Evolutionary conservation across 2,113 vertebrate species (phyloP), one percentile per base, ranked within the genome.

Genomic region (Blennius ocellaris): DNA sequence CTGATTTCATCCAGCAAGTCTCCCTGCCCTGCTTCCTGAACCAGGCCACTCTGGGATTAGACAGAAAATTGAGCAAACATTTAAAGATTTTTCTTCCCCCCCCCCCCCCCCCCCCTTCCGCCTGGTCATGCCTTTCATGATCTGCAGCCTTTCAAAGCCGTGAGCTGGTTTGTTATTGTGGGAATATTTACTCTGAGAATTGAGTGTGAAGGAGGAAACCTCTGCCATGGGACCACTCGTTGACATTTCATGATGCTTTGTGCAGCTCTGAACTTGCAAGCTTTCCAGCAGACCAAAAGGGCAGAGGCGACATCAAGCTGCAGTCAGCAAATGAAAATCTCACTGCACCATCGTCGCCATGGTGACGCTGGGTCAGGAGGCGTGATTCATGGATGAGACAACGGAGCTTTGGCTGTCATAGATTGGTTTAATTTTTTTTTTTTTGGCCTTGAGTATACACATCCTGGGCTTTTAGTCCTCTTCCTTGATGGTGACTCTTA

Each of bases 321-420:
- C 82, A 80, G 84, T 85, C 86, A 76, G 86, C 81, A 76, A 43
- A 76, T 51, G 57, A 75, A 76, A 79, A 68, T 61, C 62, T 65
- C 83, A 70, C 77, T 80, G 85, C 85, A 83, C 82, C 69, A 73
- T 62, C 10, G 54, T 86, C 38, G 39, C 79, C 69, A 76, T 83
- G 76, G 85, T 81, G 72, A 86, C 16, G 69, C 8, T 14, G 47
- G 74, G 82, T 88, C 88, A 84, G 81, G 61, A 77, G 61, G 61
- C 38, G 30, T 76, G 81, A 87, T 84, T 89, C 82, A 85, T 43
- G 17, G 21, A 45, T 36, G 48, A 69, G 41, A 59, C 45, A 44
- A 30, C 21, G 21, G n/a, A 77, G 68, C 51, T 30, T 30, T 10
- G 40, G 37, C 17, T 64, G 65, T 74, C 66, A 68, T 48, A 48